Evolutionary conservation across 1,140 invertebrate species (phyloP), one percentile per base, ranked within the genome.

Genomic region (Trichonephila inaurata): DNA sequence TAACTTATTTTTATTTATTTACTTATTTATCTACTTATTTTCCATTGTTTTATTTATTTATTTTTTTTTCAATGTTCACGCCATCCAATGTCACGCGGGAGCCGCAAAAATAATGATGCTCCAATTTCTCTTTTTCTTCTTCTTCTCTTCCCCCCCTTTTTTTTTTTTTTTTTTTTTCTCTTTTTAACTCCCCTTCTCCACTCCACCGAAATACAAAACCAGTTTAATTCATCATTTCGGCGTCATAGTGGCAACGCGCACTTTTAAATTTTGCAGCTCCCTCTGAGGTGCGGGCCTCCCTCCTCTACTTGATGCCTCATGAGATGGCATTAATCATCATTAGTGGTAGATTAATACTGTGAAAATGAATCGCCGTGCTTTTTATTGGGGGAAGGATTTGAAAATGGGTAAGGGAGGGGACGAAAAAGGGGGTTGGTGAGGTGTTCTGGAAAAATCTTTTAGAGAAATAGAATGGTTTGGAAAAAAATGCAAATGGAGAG

Each of bases 211-310:
- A 92, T 92, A 92, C 92, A 93, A 88, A 88, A 93, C 85, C 92
- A 93, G 92, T 88, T 93, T 93, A 93, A 93, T 93, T 93, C 92
- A 93, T 93, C 92, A 93, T 81, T 87, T 85, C n/a, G 85, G 62
- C 88, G 92, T 93, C 92, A 93, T 93, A 93, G 92, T 61, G 90
- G 24, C 40, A 58, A 58, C 12, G 40, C 7, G 21, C 64, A 33
- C 64, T 91, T 83, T 91, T 69, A 86, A 72, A 92, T 83, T 64
- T 92, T 28, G 33, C 62, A 28, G 19, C 12, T 87, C 81, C 62
- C 21, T 81, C 51, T 16, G 66, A 24, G 64, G 91, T 69, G 33
- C 44, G 21, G 40, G 58, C 21, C 16, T 21, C 24, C 91, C 82
- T 60, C 81, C 58, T 2, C 19, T 1, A 24, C 62, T 60, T 21